These are phyloP conservation scores for Panorpa germanica DNA, from an alignment of 2,888 invertebrate genomes.

Conservation along the genomic window DNA sequence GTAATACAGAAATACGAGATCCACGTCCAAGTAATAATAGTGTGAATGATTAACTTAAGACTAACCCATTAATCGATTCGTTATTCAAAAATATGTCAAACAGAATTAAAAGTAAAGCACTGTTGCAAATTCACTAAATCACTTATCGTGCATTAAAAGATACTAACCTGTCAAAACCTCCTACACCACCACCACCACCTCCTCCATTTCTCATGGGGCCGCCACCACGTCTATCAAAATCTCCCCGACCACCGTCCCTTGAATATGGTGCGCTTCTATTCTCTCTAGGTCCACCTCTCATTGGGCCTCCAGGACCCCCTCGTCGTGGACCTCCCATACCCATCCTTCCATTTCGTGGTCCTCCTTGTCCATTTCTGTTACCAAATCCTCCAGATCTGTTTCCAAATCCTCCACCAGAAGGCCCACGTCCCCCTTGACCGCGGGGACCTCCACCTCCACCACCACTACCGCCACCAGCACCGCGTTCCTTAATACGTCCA, in stretches of 20 bases:
- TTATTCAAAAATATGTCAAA: too few relatives aligned
- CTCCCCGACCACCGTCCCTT: conserved; percentile 17
- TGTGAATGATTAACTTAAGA: too few relatives aligned
- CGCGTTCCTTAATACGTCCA: conserved; percentile 55
- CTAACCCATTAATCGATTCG: too few relatives aligned
- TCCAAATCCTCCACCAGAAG: conserved; percentile 19
- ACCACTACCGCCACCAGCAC: conserved; percentile 31
- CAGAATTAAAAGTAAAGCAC: too few relatives aligned
- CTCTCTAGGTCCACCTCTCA: conserved; percentile 11
- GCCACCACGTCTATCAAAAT: conserved; percentile 12
- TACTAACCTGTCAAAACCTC: conserved; percentile 7
- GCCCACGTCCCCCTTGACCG: conserved; percentile 14
- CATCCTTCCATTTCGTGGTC: too few relatives aligned
- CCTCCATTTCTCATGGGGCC: conserved; percentile 11
- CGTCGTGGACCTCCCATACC: conserved; percentile 24
- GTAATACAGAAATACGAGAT: too few relatives aligned
- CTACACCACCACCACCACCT: conserved; percentile 11
- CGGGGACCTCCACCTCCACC: conserved; percentile 21
- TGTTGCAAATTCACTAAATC: too few relatives aligned
- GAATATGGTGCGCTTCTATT: conserved; percentile 21
- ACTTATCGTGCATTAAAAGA: too few relatives aligned
- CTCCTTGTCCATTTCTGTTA: conserved; percentile 10
- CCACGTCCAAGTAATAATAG: too few relatives aligned
- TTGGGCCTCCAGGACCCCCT: conserved; percentile 18
- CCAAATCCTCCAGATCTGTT: conserved; percentile 17